Conservation (phyloP, 2,888 invertebrate species). For the Callimorpha dominula region DNA sequence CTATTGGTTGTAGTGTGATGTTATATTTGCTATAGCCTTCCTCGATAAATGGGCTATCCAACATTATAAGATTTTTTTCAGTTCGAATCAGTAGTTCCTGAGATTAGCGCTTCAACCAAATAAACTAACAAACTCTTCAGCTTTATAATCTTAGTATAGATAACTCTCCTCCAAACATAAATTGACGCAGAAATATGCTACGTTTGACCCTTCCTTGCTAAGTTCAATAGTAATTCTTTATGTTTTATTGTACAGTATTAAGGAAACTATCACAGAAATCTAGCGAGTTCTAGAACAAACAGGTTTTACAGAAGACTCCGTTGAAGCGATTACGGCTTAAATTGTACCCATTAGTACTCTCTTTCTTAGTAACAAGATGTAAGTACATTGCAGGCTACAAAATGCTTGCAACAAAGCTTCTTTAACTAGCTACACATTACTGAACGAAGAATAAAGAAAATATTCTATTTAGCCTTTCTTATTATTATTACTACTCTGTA, state of each 20-base stretch:
- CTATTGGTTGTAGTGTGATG: too few relatives aligned
- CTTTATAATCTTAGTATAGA: too few relatives aligned
- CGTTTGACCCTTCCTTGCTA: too few relatives aligned
- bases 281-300: neutral
- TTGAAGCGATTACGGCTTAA: neutral
- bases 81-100: too few relatives aligned
- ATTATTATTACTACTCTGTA: neutral
- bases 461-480: neutral
- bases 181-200: too few relatives aligned
- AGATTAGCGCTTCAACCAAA: too few relatives aligned
- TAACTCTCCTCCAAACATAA: too few relatives aligned
- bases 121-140: too few relatives aligned
- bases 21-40: too few relatives aligned
- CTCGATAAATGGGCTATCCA: too few relatives aligned
- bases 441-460: neutral
- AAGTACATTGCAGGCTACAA: conserved; percentile 9
- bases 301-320: neutral
- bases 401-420: neutral
- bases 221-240: too few relatives aligned
- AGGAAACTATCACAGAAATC: neutral
- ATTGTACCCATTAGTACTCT: conserved; percentile 11
- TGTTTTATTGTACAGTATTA: neutral
- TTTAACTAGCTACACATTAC: conserved; percentile 1
- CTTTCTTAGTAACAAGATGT: conserved; percentile 9
- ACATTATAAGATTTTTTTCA: too few relatives aligned